Conservation (phyloP, 2,113 vertebrate genomes). For the Nothocercus julius region DNA sequence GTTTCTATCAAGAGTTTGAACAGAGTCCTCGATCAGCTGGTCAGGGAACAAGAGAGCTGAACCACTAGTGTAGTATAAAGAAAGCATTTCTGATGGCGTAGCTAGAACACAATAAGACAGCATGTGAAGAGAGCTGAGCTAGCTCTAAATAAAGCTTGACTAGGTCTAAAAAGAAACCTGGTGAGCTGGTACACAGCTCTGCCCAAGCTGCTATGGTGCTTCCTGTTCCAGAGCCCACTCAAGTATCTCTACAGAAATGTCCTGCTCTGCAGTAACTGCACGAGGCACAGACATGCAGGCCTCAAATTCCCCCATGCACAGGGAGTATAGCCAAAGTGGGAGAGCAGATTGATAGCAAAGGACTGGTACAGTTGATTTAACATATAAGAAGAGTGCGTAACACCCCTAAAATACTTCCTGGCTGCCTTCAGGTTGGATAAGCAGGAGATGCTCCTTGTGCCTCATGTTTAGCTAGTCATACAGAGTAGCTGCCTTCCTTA, state of each 20-base stretch:
- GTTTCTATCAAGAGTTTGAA: neutral
- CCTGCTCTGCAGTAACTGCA: neutral
- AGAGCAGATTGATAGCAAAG: neutral
- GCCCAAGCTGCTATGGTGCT: neutral
- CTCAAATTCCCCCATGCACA: rapidly evolving
- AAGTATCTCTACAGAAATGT: neutral
- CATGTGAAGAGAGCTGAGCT: neutral
- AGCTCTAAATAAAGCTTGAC: neutral
- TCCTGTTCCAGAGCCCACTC: neutral
- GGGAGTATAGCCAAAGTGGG: neutral
- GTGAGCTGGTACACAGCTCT: neutral
- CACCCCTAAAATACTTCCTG: neutral
- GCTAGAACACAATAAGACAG: neutral
- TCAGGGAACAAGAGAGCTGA: neutral
- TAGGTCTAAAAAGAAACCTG: neutral
- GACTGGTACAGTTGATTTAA: neutral
- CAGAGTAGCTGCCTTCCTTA: neutral
- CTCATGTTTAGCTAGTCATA: neutral
- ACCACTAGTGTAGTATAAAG: neutral
- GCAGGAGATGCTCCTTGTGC: neutral
- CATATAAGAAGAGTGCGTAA: neutral
- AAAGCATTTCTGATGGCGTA: neutral
- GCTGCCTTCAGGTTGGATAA: neutral
- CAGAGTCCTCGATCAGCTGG: neutral
- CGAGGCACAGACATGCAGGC: neutral